A percentile compares a stretch with the other conserved stretches of the same genome.
Evolutionary conservation across 2,888 invertebrate genomes (phyloP).

Genomic region (Pachydiplax longipennis): DNA sequence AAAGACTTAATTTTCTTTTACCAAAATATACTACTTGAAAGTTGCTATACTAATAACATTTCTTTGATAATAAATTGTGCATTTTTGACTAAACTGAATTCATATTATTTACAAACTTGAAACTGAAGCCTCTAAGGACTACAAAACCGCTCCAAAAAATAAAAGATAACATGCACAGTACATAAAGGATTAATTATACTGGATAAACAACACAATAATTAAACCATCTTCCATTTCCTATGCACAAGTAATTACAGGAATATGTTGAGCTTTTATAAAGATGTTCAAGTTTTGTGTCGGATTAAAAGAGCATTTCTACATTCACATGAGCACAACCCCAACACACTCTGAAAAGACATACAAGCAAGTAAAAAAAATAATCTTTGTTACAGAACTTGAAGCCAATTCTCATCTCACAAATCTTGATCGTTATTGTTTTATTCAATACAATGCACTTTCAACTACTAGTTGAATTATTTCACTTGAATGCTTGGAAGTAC

Average conservation of each 20-base stretch:
- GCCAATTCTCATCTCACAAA: constrained; percentile 4
- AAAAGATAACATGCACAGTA: neutral
- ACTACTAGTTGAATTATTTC: neutral
- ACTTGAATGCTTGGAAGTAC: constrained; percentile 20
- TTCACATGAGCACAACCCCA: neutral
- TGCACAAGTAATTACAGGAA: constrained; percentile 36
- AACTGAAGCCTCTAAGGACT: neutral
- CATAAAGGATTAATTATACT: neutral
- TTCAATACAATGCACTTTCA: neutral
- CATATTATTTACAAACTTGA: constrained; percentile 1
- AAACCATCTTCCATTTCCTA: constrained; percentile 1
- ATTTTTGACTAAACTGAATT: constrained; percentile 3
- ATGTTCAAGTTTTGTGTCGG: neutral
- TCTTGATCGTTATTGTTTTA: neutral
- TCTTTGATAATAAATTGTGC: constrained; percentile 14
- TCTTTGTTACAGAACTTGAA: constrained; percentile 13
- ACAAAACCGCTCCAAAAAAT: neutral
- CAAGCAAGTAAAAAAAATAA: constrained; percentile 35
- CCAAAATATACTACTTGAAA: constrained; percentile 6
- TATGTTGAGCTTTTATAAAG: constrained; percentile 1
- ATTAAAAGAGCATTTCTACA: neutral
- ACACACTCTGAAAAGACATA: neutral
- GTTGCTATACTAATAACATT: neutral
- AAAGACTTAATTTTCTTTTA: neutral
- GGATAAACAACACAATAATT: neutral